Evolutionary conservation across 2,797 vertebrate genomes (phyloP).

Genomic region (Danio aesculapii): DNA sequence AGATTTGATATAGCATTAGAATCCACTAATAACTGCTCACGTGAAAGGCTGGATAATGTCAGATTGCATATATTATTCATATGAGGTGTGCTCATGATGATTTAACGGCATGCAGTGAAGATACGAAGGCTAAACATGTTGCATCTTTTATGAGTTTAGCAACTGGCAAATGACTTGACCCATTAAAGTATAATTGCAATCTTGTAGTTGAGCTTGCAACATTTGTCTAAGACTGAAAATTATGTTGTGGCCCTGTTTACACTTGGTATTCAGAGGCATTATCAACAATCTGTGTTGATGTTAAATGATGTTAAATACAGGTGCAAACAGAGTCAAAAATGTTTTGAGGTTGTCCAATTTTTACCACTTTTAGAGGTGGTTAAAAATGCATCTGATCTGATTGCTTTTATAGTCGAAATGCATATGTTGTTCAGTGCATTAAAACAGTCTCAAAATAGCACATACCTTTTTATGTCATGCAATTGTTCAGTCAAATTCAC

Average conservation of each 20-base stretch:
- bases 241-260: neutral
- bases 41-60: slow-evolving; percentile 35
- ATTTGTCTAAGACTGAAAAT: neutral
- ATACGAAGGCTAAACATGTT: slow-evolving; percentile 31
- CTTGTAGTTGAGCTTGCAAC: neutral
- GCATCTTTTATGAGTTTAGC: slow-evolving; percentile 40
- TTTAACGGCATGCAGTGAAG: neutral
- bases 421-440: too few relatives aligned
- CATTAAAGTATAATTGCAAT: slow-evolving; percentile 5
- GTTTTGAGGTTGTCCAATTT: too few relatives aligned
- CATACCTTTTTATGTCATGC: too few relatives aligned
- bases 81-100: slow-evolving; percentile 18
- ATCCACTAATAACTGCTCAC: slow-evolving; percentile 18
- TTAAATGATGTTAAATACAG: too few relatives aligned
- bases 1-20: slow-evolving; percentile 26
- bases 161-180: neutral
- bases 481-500: too few relatives aligned
- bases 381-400: too few relatives aligned
- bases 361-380: too few relatives aligned
- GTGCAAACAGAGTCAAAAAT: too few relatives aligned
- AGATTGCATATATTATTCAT: slow-evolving; percentile 46
- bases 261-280: too few relatives aligned
- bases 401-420: too few relatives aligned
- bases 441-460: too few relatives aligned
- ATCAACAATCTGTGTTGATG: too few relatives aligned